phyloP scores from a whole-genome alignment of 2,113 vertebrate genomes.

The Phycodurus eques region DNA sequence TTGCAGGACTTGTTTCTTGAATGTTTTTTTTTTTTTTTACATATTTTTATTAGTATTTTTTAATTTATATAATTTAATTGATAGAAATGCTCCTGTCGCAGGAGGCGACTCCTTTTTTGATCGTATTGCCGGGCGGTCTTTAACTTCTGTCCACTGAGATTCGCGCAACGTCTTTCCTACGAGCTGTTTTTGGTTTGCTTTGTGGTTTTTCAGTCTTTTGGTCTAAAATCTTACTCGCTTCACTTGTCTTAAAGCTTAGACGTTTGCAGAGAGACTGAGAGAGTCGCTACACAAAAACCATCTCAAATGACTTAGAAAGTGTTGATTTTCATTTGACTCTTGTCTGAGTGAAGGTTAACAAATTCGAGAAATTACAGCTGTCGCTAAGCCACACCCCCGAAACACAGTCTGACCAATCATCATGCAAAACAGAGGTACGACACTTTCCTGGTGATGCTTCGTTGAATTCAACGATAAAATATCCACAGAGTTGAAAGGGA shows the following conservation, averaged over 20 bases:
- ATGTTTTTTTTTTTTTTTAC: too few relatives aligned
- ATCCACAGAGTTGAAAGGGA: too few relatives aligned
- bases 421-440: too few relatives aligned
- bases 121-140: not conserved
- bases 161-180: not conserved
- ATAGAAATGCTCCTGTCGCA: not conserved
- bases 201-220: not conserved
- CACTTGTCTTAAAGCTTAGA: not conserved
- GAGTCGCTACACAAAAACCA: not conserved
- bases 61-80: not conserved
- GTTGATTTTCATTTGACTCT: not conserved
- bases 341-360: not conserved
- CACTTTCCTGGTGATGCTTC: too few relatives aligned
- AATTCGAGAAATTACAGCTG: not conserved
- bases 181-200: not conserved
- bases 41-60: too few relatives aligned
- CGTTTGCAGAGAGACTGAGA: not conserved
- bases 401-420: not conserved
- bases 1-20: too few relatives aligned
- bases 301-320: not conserved
- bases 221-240: not conserved
- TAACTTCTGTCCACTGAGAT: not conserved
- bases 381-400: not conserved
- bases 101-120: not conserved
- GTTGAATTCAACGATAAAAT: too few relatives aligned